Evolutionary conservation across 2,888 invertebrate genomes (phyloP), one percentile per base, ranked within the genome.

Genomic region (Hirtodrosophila trivittata): DNA sequence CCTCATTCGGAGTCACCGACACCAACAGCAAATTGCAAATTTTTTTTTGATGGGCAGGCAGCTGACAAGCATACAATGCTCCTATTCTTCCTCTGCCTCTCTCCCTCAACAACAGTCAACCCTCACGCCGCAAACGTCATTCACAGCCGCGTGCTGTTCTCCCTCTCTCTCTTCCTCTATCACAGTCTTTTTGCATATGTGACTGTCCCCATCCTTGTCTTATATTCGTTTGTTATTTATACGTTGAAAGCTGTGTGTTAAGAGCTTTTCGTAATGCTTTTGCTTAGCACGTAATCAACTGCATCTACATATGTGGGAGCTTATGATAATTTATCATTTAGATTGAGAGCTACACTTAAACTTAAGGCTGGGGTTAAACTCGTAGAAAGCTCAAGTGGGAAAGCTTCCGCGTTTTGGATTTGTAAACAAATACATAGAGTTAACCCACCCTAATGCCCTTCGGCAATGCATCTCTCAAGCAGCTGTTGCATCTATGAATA

Each of bases 401-500:
- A 33, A 57, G 49, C 39, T 43, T 10, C 10, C 9, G 1, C 37
- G 35, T 14, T 10, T 35, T 6, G 7, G 12, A 7, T 26, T 42
- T 38, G 38, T 57, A 38, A 49, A 50, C 49, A 32, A 14, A 38
- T 13, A 16, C 5, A 21, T 21, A 21, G 18, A 21, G 18, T 21
- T 21, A 21, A 21, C n/a, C 25, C 3, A 25, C 25, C 25, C 25
- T 6, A 3, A 32, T 32, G 32, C 35, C 35, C 13, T 35, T 3
- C 3, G 13, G 35, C 35, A 35, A 35, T 21, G 21, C 63, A 37
- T 1, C 52, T 37, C 35, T 43, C 16, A 26, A 50, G 49, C 72
- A 63, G 63, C 72, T 71, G 66, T 69, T 68, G 68, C 68, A 32
- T 45, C 38, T 54, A 30, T 59, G 62, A 66, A 54, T 57, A 65